phyloP scores from a whole-genome alignment of 2,797 vertebrate genomes.

The Tenualosa ilisha region DNA sequence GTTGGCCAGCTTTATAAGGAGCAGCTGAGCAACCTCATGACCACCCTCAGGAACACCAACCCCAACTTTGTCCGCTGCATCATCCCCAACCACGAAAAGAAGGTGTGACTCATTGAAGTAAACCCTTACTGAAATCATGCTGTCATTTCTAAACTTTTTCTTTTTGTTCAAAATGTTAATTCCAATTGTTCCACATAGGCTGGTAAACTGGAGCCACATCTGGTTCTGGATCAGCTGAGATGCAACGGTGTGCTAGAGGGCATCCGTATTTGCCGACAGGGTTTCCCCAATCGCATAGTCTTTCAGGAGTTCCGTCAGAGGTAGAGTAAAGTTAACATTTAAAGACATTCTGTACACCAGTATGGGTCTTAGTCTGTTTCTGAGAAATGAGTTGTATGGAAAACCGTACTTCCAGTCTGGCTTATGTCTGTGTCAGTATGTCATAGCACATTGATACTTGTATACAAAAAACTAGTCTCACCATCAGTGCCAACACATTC shows the following conservation, averaged over 20 bases:
- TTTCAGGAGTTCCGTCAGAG: slow-evolving; percentile 89
- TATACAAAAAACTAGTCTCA: no score
- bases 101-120: slow-evolving; percentile 63
- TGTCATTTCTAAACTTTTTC: no score
- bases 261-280: slow-evolving; percentile 86
- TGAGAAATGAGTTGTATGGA: no score
- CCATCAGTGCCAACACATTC: no score
- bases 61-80: slow-evolving; percentile 89
- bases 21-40: slow-evolving; percentile 85
- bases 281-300: slow-evolving; percentile 85
- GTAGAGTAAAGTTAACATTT: slow-evolving; percentile 54
- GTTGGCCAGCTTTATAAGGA: slow-evolving; percentile 88
- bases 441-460: no score
- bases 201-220: slow-evolving; percentile 82
- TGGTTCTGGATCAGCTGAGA: slow-evolving; percentile 84
- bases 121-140: neutral
- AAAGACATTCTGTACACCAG: no score
- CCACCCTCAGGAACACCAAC: slow-evolving; percentile 85
- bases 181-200: slow-evolving; percentile 61
- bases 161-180: neutral
- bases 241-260: slow-evolving; percentile 87
- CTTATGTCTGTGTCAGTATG: no score
- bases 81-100: slow-evolving; percentile 88
- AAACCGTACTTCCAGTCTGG: no score
- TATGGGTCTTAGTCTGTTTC: no score